phyloP scores from a whole-genome alignment of 2,888 invertebrate species.

The Dione vanillae region DNA sequence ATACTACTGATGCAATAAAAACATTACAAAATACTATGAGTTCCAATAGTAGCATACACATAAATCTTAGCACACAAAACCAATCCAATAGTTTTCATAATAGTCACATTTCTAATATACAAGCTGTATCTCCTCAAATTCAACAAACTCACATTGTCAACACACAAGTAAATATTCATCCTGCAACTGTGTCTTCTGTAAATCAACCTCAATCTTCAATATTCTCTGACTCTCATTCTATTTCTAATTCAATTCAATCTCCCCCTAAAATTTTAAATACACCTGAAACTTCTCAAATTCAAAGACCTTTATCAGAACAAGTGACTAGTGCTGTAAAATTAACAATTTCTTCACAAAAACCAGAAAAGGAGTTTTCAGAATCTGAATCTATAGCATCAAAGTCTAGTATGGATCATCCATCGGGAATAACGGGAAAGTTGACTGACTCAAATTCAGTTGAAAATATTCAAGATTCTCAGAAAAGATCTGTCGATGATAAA shows the following conservation, averaged over 20 bases:
- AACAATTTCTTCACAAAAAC: slow-evolving; percentile 62
- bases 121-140: slow-evolving; percentile 34
- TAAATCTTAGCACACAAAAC: slow-evolving; percentile 43
- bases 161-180: slow-evolving; percentile 45
- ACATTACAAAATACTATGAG: slow-evolving; percentile 45
- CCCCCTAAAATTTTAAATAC: slow-evolving; percentile 50
- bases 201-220: slow-evolving; percentile 49
- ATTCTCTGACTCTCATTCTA: slow-evolving; percentile 45
- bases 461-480: slow-evolving; percentile 62
- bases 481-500: slow-evolving; percentile 67
- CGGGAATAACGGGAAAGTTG: slow-evolving; percentile 54
- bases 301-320: slow-evolving; percentile 63
- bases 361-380: slow-evolving; percentile 72
- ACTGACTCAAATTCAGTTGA: slow-evolving; percentile 63
- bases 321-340: slow-evolving; percentile 57
- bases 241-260: slow-evolving; percentile 55
- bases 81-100: slow-evolving; percentile 45
- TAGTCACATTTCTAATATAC: slow-evolving; percentile 38
- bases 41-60: slow-evolving; percentile 39
- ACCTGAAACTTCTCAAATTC: slow-evolving; percentile 60
- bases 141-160: slow-evolving; percentile 42
- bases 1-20: slow-evolving; percentile 54
- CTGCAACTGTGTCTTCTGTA: slow-evolving; percentile 36
- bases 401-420: slow-evolving; percentile 65
- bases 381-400: slow-evolving; percentile 68